A percentile compares a stretch with the other conserved stretches of the same genome.
Conservation (phyloP, 2,113 vertebrate genomes). For the Callospermophilus lateralis region DNA sequence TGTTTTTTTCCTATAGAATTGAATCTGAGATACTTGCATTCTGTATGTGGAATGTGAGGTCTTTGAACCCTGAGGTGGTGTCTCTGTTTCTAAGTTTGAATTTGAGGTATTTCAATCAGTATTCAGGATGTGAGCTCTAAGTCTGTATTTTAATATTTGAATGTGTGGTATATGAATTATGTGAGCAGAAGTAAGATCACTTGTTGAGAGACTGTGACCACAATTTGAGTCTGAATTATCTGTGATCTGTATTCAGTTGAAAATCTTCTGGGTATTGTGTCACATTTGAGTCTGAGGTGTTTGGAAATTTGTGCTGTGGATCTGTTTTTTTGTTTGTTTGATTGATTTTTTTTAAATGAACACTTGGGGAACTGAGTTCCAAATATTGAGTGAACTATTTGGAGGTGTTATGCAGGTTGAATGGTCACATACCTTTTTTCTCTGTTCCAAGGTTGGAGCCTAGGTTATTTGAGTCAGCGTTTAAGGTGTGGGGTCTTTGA, state of each 20-base stretch:
- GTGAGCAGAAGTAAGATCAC: not conserved
- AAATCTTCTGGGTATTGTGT: not conserved
- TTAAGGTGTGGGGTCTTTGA: not conserved
- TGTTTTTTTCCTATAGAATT: not conserved
- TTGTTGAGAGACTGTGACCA: not conserved
- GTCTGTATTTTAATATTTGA: not conserved
- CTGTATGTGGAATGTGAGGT: not conserved
- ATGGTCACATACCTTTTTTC: not conserved
- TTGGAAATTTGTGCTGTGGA: not conserved
- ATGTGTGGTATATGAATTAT: not conserved
- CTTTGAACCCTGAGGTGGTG: not conserved
- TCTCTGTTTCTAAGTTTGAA: not conserved
- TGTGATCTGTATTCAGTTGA: not conserved
- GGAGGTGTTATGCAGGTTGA: not conserved
- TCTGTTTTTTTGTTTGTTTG: not conserved
- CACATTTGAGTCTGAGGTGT: not conserved
- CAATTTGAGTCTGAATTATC: constrained; percentile 30
- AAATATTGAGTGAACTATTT: not conserved
- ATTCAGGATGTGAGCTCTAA: not conserved
- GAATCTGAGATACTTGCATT: not conserved
- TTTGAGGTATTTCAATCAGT: not conserved
- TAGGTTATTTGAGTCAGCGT: not conserved
- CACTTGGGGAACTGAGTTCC: not conserved
- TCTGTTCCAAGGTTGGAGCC: not conserved
- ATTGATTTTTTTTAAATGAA: not conserved